Conservation (phyloP, 2,888 invertebrate genomes). For the Gymnocheta viridis region DNA sequence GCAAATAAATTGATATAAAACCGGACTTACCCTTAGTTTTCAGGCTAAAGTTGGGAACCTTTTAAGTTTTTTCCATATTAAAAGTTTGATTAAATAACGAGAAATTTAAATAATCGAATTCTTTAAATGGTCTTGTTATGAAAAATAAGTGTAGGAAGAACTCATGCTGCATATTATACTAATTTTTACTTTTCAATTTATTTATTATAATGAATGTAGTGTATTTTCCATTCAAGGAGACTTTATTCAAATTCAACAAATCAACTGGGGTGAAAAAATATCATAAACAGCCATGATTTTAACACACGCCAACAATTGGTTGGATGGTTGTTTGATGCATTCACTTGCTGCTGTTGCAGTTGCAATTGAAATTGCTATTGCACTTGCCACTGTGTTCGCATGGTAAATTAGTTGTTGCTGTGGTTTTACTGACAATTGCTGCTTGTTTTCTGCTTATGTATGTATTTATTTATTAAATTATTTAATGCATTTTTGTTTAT, state of each 20-base stretch:
- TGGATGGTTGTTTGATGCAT: background rate
- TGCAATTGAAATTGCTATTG: conserved; percentile 30
- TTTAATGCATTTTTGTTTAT: conserved; percentile 1
- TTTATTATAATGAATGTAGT: no score
- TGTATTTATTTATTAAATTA: background rate
- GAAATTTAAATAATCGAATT: no score
- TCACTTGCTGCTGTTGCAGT: background rate
- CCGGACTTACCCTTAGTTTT: no score
- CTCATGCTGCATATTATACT: background rate
- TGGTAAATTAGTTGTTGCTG: conserved; percentile 18
- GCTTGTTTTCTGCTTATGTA: conserved; percentile 19
- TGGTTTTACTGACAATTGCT: conserved; percentile 35
- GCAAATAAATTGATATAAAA: no score
- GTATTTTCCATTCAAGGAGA: background rate
- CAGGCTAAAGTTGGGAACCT: no score
- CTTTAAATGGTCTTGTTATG: no score
- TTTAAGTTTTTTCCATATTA: no score
- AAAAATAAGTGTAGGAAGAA: no score
- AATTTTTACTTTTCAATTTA: background rate
- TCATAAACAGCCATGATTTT: background rate
- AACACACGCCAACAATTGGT: conserved; percentile 19
- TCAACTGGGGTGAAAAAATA: background rate
- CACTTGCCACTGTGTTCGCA: conserved; percentile 29
- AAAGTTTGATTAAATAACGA: no score
- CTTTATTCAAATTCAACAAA: background rate